Percentiles rank a stretch among this genome's conserved stretches.
Evolutionary conservation across 2,888 invertebrate genomes (phyloP).

Genomic region (Aphodius sticticus): DNA sequence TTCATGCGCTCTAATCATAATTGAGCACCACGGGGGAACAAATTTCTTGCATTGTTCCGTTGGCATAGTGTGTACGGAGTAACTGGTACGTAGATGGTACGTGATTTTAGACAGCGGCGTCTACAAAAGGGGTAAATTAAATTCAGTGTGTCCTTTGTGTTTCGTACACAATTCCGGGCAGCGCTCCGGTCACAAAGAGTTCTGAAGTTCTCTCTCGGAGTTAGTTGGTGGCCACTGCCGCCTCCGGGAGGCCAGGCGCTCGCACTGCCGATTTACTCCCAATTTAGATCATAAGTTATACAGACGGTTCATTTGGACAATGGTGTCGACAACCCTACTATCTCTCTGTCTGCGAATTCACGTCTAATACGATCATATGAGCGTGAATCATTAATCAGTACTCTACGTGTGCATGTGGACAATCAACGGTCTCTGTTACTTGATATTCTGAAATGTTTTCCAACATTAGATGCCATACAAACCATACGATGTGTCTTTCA

Average conservation of each 20-base stretch:
- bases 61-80: neutral
- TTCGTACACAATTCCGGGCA: neutral
- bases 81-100: constrained; percentile 4
- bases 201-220: neutral
- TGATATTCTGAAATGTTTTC: no score
- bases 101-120: constrained; percentile 4
- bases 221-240: neutral
- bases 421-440: no score
- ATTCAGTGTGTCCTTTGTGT: constrained; percentile 4
- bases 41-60: neutral
- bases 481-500: no score
- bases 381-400: no score
- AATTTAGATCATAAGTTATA: constrained; percentile 4
- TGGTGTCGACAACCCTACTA: neutral
- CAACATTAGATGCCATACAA: no score
- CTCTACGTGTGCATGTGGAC: no score
- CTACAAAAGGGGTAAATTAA: neutral
- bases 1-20: neutral
- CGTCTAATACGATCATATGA: neutral
- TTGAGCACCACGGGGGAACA: neutral
- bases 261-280: neutral
- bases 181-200: neutral
- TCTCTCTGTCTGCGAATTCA: neutral
- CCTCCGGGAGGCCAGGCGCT: neutral
- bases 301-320: constrained; percentile 4